Percentiles rank a stretch among this genome's conserved stretches.
Evolutionary conservation across 2,888 invertebrate species (phyloP).

Genomic region (Eupithecia dodoneata): DNA sequence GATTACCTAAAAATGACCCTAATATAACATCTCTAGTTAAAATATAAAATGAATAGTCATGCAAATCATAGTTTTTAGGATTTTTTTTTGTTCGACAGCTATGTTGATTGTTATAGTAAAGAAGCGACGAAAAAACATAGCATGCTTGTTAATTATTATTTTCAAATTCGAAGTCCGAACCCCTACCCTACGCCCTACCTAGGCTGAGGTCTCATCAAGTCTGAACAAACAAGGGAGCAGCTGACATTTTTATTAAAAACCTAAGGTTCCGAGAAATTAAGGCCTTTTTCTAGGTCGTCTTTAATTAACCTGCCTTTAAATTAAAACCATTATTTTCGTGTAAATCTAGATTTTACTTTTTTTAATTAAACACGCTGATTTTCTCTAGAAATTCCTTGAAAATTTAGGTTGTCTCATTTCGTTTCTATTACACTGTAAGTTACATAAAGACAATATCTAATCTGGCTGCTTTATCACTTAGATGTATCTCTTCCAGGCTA

Average conservation of each 20-base stretch:
- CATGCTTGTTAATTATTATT: too few relatives aligned
- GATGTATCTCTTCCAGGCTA: not conserved
- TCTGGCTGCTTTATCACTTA: not conserved
- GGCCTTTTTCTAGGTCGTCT: slow-evolving; percentile 1
- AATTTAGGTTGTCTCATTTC: not conserved
- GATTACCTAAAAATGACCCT: too few relatives aligned
- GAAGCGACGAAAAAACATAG: too few relatives aligned
- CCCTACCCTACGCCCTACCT: not conserved
- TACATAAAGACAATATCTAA: not conserved
- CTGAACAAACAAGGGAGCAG: slow-evolving; percentile 8
- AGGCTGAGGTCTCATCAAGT: slow-evolving; percentile 17
- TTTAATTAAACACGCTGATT: not conserved
- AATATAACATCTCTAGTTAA: too few relatives aligned
- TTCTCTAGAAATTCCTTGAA: not conserved
- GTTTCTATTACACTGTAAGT: not conserved
- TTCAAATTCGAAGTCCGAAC: not conserved
- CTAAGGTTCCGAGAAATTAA: not conserved
- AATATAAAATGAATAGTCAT: too few relatives aligned
- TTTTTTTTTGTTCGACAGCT: too few relatives aligned
- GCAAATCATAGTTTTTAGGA: too few relatives aligned
- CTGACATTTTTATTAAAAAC: slow-evolving; percentile 13
- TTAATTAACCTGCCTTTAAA: not conserved
- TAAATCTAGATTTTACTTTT: not conserved
- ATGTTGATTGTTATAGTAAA: too few relatives aligned
- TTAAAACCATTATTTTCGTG: not conserved